These are phyloP conservation scores for Apis laboriosa DNA, from an alignment of 1,140 invertebrate species.

Conservation along the genomic window DNA sequence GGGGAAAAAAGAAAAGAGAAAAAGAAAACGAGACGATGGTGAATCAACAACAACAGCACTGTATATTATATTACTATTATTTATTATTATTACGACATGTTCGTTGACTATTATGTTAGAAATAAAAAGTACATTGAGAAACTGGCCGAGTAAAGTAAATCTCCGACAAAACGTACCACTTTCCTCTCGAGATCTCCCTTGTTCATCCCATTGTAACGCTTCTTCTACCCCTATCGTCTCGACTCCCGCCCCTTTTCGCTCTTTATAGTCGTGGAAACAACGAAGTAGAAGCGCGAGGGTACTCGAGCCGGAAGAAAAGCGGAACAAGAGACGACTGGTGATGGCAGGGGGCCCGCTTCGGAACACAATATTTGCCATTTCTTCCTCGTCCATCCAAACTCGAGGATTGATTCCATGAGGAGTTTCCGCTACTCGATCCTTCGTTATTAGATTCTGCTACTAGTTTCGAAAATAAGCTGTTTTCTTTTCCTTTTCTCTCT, in stretches of 20 bases:
- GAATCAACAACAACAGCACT: constrained; percentile 46
- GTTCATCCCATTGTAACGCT: neutral
- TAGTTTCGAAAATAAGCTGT: neutral
- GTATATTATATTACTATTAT: constrained; percentile 70
- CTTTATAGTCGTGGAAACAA: constrained; percentile 5
- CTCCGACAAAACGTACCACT: neutral
- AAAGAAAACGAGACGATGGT: constrained; percentile 19
- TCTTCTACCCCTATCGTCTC: neutral
- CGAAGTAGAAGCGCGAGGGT: constrained; percentile 10
- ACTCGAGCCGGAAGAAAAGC: constrained; percentile 28
- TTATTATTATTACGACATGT: constrained; percentile 71
- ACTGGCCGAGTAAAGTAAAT: neutral
- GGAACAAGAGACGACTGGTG: constrained; percentile 8
- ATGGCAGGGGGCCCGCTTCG: neutral
- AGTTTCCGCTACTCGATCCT: constrained; percentile 21
- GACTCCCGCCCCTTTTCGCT: neutral
- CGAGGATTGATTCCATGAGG: constrained; percentile 1
- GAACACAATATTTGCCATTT: constrained; percentile 32
- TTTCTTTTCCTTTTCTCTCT: no score
- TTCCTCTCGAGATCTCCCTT: neutral
- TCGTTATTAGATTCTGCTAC: constrained; percentile 16
- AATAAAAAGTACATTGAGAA: constrained; percentile 67
- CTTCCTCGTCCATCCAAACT: neutral
- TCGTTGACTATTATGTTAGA: constrained; percentile 76
- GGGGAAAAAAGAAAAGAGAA: neutral